These are phyloP conservation scores for Sebastes paucispinis DNA, from an alignment of 2,797 vertebrate genomes.

Conservation along the genomic window DNA sequence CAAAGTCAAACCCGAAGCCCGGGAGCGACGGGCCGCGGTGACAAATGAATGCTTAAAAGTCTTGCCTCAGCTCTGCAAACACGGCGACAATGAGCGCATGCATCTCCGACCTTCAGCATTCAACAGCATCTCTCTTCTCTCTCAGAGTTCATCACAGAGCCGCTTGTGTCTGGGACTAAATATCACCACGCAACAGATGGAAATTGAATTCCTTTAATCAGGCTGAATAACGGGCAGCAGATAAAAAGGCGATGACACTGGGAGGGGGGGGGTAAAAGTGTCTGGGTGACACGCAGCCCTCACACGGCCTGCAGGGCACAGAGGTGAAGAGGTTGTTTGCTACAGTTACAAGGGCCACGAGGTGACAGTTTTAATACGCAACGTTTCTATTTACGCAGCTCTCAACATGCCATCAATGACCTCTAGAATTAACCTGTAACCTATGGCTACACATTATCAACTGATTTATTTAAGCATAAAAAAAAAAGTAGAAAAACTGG, in stretches of 20 bases:
- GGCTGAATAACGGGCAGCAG: conserved; percentile 46
- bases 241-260: conserved; percentile 29
- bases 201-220: conserved; percentile 72
- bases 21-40: not conserved
- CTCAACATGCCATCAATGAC: not conserved
- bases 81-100: conserved; percentile 42
- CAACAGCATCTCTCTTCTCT: conserved; percentile 33
- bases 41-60: conserved; percentile 46
- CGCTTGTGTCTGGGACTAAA: conserved; percentile 61
- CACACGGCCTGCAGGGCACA: conserved; percentile 1
- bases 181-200: conserved; percentile 65
- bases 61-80: conserved; percentile 54
- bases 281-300: conserved; percentile 29
- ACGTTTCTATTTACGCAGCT: conserved; percentile 50
- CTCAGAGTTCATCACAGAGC: conserved; percentile 57
- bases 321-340: conserved; percentile 34
- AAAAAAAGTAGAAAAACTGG: not conserved
- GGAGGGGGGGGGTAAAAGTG: not conserved
- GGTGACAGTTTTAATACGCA: conserved; percentile 55
- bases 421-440: not conserved
- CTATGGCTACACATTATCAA: not conserved
- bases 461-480: not conserved
- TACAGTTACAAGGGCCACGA: conserved; percentile 30
- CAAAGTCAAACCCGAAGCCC: conserved; percentile 45
- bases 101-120: conserved; percentile 38